Evolutionary conservation across 2,888 invertebrate genomes (phyloP), one percentile per base, ranked within the genome.

Genomic region (Charanyca ferruginea): DNA sequence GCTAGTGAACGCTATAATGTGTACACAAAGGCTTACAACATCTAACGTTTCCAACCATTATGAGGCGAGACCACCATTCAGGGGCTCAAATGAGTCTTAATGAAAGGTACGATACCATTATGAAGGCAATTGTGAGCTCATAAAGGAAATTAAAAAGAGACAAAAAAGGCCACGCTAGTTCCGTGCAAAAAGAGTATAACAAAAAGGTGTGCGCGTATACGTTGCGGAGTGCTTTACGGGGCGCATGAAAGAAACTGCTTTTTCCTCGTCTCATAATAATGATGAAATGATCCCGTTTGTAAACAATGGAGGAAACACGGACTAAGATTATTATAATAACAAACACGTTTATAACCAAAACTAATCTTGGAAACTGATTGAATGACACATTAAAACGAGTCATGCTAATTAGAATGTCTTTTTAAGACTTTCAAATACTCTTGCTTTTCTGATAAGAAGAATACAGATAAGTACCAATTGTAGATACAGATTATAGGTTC

Each of bases 101-200:
- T 93, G 90, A 93, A 93, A 93, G 92, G 93, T 90, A 90, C 91
- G 91, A 93, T 93, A 92, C 91, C 89, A 90, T 93, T 93, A 94
- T 91, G 91, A 90, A 90, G 93, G 93, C 89, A 93, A 93, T 93
- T 92, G 91, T 89, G 91, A 91, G 90, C 91, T 90, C 91, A 89
- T 94, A 92, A 92, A 93, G 91, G 91, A 93, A 93, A 93, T 93
- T 92, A 93, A 93, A 93, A 92, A 89, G 88, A 90, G 89, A 93
- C 90, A 91, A 91, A 90, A 89, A 90, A 83, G 73, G 72, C 60
- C 53, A 77, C 70, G 80, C 76, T 84, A 83, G 85, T 85, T 86
- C 79, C 74, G 66, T 74, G 80, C 77, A 85, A 84, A 87, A 85
- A 85, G 74, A 63, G 67, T 69, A 67, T 82, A 82, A 81, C 84